phyloP scores from a whole-genome alignment of 2,888 invertebrate genomes.

The Epinotia bilunana region DNA sequence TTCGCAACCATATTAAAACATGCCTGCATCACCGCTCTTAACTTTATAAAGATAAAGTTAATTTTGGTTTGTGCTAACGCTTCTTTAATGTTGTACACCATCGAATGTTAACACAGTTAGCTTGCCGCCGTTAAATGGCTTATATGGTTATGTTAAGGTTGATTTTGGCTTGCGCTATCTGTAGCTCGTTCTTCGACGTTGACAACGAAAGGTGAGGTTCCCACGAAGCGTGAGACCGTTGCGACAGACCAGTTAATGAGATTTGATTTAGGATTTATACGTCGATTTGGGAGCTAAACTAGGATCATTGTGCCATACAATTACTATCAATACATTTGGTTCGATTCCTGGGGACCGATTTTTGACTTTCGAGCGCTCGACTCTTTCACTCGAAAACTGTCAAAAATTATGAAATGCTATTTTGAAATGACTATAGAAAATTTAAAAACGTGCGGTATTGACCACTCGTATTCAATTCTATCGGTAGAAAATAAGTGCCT shows the following conservation, averaged over 20 bases:
- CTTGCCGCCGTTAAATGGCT: background rate
- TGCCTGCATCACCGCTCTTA: slow-evolving; percentile 6
- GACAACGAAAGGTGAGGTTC: slow-evolving; percentile 62
- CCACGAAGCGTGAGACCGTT: slow-evolving; percentile 63
- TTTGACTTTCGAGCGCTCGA: no score
- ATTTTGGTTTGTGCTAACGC: background rate
- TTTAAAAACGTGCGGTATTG: no score
- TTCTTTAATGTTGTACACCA: background rate
- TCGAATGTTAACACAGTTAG: slow-evolving; percentile 22
- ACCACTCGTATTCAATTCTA: no score
- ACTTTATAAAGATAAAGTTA: background rate
- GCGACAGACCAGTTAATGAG: slow-evolving; percentile 42
- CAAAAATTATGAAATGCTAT: no score
- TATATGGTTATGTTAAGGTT: background rate
- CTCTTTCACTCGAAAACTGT: no score
- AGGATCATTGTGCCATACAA: slow-evolving; percentile 1
- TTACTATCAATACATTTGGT: background rate
- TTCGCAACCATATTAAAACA: slow-evolving; percentile 1
- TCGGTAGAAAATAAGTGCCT: no score
- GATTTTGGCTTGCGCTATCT: background rate
- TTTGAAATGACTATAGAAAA: no score
- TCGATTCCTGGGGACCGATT: no score
- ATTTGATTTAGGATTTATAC: slow-evolving; percentile 35
- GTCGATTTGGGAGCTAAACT: slow-evolving; percentile 19
- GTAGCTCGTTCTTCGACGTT: slow-evolving; percentile 1